A percentile compares a stretch with the other conserved stretches of the same genome.
Conservation (phyloP, 1,140 invertebrate genomes). For the Drosophila teissieri region DNA sequence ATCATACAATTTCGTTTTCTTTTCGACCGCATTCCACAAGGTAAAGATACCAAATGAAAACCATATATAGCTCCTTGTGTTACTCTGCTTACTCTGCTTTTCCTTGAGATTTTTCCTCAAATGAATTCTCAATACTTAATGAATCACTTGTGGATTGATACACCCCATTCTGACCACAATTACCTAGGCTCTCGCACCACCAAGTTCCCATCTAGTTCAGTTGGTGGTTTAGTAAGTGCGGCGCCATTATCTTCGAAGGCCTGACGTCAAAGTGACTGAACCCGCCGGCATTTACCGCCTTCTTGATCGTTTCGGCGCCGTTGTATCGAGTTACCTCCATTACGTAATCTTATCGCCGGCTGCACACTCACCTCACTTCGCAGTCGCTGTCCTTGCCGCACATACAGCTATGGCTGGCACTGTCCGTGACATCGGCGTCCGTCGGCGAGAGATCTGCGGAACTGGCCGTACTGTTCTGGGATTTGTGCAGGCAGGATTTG, state of each 20-base stretch:
- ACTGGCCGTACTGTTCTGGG: slow-evolving; percentile 39
- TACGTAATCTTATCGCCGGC: slow-evolving; percentile 34
- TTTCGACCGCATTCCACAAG: neutral
- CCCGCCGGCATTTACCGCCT: slow-evolving; percentile 25
- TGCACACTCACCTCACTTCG: slow-evolving; percentile 65
- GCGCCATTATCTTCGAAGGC: slow-evolving; percentile 34
- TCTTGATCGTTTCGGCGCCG: slow-evolving; percentile 6
- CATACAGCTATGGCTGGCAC: slow-evolving; percentile 14
- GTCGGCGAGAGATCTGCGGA: slow-evolving; percentile 39
- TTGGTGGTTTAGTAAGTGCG: slow-evolving; percentile 48
- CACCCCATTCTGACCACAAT: slow-evolving; percentile 30
- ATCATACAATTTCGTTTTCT: neutral
- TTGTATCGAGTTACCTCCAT: slow-evolving; percentile 45
- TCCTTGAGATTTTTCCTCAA: neutral
- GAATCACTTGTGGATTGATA: slow-evolving; percentile 31
- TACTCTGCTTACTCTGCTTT: slow-evolving; percentile 8
- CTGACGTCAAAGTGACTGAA: slow-evolving; percentile 56
- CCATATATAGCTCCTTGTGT: slow-evolving; percentile 9
- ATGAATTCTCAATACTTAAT: neutral
- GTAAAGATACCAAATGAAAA: slow-evolving; percentile 5
- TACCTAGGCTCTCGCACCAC: slow-evolving; percentile 27
- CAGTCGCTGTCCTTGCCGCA: slow-evolving; percentile 32
- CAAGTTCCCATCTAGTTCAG: slow-evolving; percentile 61
- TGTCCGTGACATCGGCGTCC: slow-evolving; percentile 41
- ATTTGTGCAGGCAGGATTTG: slow-evolving; percentile 76